phyloP scores from a whole-genome alignment of 2,113 vertebrate species.

The Hiodon alosoides region DNA sequence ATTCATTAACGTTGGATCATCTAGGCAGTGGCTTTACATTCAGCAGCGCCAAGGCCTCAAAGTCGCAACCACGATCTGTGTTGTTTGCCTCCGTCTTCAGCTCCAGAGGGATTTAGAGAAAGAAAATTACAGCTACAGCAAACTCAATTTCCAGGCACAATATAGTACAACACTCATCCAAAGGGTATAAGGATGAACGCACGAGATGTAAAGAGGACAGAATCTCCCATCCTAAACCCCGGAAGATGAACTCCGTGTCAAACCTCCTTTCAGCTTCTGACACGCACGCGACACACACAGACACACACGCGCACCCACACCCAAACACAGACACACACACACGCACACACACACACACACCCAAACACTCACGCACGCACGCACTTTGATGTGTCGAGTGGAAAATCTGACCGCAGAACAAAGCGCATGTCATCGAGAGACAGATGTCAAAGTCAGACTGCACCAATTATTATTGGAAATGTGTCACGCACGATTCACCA shows the following conservation, averaged over 20 bases:
- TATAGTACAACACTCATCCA: too few relatives aligned
- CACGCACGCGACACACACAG: neutral
- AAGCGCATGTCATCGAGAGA: slow-evolving; percentile 83
- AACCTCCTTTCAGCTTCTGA: neutral
- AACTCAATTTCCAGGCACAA: neutral
- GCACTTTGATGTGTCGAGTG: slow-evolving; percentile 89
- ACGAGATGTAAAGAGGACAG: neutral
- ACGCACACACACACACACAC: slow-evolving; percentile 35
- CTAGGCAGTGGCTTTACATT: too few relatives aligned
- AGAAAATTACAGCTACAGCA: neutral
- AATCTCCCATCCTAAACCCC: neutral
- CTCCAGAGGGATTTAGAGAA: too few relatives aligned
- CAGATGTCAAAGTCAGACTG: slow-evolving; percentile 80
- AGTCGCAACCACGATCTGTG: too few relatives aligned
- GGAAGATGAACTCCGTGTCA: neutral
- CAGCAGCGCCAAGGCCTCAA: too few relatives aligned
- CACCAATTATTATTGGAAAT: slow-evolving; percentile 84
- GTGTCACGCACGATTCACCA: slow-evolving; percentile 73
- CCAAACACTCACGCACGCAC: slow-evolving; percentile 52
- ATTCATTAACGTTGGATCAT: too few relatives aligned
- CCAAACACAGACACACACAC: too few relatives aligned
- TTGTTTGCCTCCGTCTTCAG: too few relatives aligned
- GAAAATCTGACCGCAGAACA: slow-evolving; percentile 88
- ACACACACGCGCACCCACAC: too few relatives aligned
- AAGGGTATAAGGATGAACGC: too few relatives aligned